Percentiles rank a stretch among this genome's conserved stretches.
Evolutionary conservation across 2,113 vertebrate genomes (phyloP).

Genomic region (Carassius carassius): DNA sequence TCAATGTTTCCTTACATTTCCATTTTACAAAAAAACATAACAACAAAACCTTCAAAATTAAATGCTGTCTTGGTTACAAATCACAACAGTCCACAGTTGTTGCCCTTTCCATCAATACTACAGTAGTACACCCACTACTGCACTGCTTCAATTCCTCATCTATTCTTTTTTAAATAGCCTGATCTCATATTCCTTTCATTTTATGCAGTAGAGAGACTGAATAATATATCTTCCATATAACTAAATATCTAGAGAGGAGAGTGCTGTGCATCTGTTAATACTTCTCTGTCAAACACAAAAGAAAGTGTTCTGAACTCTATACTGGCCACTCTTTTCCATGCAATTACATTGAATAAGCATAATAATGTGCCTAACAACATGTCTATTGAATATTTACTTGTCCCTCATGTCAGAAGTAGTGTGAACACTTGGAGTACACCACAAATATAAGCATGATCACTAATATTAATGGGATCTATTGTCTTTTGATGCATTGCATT

Average conservation of each 20-base stretch:
- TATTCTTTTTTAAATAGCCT: constrained; percentile 24
- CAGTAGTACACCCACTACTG: background rate
- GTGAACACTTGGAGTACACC: no score
- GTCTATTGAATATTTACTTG: no score
- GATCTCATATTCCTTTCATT: background rate
- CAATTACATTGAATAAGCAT: no score
- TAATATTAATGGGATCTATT: no score
- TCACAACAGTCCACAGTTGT: background rate
- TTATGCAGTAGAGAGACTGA: background rate
- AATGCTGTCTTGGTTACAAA: background rate
- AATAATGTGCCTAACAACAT: no score
- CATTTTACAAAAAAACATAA: background rate
- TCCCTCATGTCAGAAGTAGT: no score
- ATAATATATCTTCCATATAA: constrained; percentile 29
- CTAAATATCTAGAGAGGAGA: constrained; percentile 20
- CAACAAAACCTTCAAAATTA: background rate
- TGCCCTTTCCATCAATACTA: background rate
- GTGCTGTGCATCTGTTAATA: constrained; percentile 39
- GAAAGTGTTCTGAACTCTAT: no score
- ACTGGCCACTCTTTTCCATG: no score
- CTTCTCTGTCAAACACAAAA: background rate
- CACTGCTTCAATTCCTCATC: background rate
- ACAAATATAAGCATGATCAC: no score
- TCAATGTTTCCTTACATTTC: background rate
- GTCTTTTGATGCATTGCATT: no score